phyloP scores from a whole-genome alignment of 2,113 vertebrate genomes.

The Hucho hucho region DNA sequence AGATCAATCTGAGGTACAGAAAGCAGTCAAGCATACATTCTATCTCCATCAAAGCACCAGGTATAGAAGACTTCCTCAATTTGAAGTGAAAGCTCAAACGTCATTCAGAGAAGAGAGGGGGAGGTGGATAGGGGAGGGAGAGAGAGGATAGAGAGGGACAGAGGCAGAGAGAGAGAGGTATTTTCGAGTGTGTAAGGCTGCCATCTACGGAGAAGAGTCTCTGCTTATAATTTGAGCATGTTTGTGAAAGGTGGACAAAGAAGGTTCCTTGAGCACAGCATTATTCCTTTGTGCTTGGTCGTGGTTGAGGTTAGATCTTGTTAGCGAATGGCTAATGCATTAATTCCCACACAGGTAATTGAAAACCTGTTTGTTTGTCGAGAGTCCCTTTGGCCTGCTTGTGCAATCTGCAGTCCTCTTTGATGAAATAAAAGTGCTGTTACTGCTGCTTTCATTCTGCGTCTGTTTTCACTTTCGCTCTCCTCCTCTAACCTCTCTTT shows the following conservation, averaged over 20 bases:
- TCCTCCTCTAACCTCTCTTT: not conserved
- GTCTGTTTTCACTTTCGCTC: not conserved
- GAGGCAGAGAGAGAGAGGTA: not conserved
- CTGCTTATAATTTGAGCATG: too few species aligned
- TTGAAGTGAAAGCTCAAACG: conserved; percentile 9
- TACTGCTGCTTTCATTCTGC: not conserved
- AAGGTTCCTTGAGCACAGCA: not conserved
- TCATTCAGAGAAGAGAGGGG: not conserved
- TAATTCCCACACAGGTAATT: conserved; percentile 10
- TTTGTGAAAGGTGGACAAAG: too few species aligned
- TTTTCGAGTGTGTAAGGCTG: conserved; percentile 51
- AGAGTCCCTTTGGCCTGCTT: not conserved
- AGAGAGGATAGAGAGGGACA: not conserved
- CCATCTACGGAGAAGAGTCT: conserved; percentile 59
- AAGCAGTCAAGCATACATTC: not conserved
- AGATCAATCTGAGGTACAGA: not conserved
- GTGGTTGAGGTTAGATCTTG: not conserved
- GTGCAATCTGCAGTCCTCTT: not conserved
- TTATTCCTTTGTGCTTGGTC: conserved; percentile 10
- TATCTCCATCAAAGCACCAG: not conserved
- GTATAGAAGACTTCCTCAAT: conserved; percentile 17
- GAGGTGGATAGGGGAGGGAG: not conserved
- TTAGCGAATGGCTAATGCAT: not conserved
- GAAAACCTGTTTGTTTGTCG: conserved; percentile 20
- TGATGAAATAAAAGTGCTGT: not conserved